Conservation (phyloP, 1,140 invertebrate species). For the Odontomachus brunneus region DNA sequence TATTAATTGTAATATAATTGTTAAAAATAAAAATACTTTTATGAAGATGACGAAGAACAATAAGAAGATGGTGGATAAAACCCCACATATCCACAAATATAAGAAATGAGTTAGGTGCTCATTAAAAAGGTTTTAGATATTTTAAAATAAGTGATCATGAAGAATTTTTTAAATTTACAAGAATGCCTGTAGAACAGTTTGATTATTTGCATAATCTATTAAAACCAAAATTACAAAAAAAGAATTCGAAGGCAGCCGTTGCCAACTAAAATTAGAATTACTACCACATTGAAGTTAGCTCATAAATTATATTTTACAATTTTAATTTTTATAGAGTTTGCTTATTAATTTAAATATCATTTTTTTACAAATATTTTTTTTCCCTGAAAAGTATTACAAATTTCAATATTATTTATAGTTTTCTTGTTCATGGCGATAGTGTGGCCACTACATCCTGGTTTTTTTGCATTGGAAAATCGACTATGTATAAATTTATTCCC, state of each 20-base stretch:
- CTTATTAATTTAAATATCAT: neutral
- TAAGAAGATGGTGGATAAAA: constrained; percentile 15
- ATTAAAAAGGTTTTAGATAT: neutral
- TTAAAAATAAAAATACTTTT: neutral
- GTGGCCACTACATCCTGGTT: neutral
- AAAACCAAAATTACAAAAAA: too few species aligned
- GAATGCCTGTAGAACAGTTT: neutral
- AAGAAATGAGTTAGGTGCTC: neutral
- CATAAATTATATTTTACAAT: too few species aligned
- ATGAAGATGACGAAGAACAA: neutral
- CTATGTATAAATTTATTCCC: neutral
- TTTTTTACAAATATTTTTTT: neutral
- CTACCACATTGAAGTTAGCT: neutral
- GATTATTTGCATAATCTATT: too few species aligned
- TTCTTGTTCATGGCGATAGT: constrained; percentile 3
- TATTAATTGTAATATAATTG: neutral
- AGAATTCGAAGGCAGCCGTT: neutral
- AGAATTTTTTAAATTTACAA: constrained; percentile 4
- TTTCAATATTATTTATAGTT: too few species aligned
- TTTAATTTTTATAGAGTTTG: neutral
- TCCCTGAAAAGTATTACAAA: too few species aligned
- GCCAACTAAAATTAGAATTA: neutral
- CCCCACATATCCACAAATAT: neutral
- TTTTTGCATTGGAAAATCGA: neutral
- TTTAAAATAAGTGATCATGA: neutral